Conservation (phyloP, 1,140 invertebrate genomes). For the Mya arenaria region DNA sequence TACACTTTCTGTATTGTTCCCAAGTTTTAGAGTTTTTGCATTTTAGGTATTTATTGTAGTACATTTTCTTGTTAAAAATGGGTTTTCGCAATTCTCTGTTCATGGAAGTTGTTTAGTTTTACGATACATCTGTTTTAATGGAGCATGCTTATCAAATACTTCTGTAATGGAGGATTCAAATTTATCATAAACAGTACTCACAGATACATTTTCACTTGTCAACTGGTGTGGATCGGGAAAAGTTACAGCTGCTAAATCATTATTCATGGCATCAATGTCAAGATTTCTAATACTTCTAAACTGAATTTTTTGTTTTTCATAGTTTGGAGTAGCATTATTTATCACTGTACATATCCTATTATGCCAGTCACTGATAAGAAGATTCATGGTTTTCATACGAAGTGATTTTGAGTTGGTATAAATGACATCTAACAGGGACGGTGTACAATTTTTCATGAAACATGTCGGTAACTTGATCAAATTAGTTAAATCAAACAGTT, state of each 20-base stretch:
- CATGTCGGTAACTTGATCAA: no score
- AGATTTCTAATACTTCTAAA: conserved; percentile 41
- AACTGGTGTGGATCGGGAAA: background rate
- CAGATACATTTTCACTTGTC: background rate
- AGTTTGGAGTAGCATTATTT: conserved; percentile 8
- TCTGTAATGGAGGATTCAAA: background rate
- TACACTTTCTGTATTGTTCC: conserved; percentile 21
- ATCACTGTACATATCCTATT: conserved; percentile 17
- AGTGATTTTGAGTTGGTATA: background rate
- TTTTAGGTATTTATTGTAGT: background rate
- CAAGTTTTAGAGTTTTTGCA: conserved; percentile 1
- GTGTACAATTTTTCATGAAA: no score
- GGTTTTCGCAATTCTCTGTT: conserved; percentile 4
- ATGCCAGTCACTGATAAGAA: conserved; percentile 21
- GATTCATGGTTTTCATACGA: conserved; percentile 4
- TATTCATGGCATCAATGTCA: background rate
- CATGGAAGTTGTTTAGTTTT: background rate
- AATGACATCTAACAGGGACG: conserved; percentile 1
- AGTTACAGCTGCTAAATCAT: background rate
- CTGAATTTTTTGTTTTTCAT: conserved; percentile 31
- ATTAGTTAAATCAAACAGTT: background rate
- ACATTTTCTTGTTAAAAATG: conserved; percentile 12
- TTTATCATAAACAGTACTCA: background rate
- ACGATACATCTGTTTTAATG: background rate
- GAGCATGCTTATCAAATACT: conserved; percentile 17